Evolutionary conservation across 2,113 vertebrate genomes (phyloP), one percentile per base, ranked within the genome.

Genomic region (Phocoena phocoena): DNA sequence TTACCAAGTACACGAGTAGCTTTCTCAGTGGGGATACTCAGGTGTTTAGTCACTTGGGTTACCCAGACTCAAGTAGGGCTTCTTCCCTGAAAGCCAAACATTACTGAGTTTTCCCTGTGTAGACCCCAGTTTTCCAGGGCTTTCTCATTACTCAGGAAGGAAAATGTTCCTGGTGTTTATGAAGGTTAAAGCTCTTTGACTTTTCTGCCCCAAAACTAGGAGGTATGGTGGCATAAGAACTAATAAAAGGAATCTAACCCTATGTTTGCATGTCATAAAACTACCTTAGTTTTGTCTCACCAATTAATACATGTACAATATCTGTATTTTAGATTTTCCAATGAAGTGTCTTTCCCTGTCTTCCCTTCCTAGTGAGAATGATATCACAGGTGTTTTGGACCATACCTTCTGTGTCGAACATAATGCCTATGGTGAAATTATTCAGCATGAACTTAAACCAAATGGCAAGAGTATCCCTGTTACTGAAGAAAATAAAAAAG

Each of bases 331-430:
- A 76, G 44, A 44, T 65, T 94, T 96, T 68, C 90, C 47, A 92
- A 55, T 97, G 71, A 70, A 62, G 50, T 89, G 31, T 96, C 92
- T 97, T 89, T 47, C 81, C 63, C 90, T 85, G 85, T 70, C 36
- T 97, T 91, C 65, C 31, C 58, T 98, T 31, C 36, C 73, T 98
- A 99, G 99, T 97, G 99, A 99, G 98, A 99, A 99, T 36, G 99
- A 99, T 98, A 99, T 99, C 98, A 99, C 99, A 5, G 99, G 99
- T 92, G 99, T 99, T 97, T 99, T 99, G 98, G 99, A 99, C 98
- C 99, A 99, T 98, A 99, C 99, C 0, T 99, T 99, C 97, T 99
- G 99, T 67, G 99, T 99, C 2, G 99, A 99, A 67, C 99, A 99
- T 99, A 99, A 99, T 0, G 99, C 99, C 1, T 99, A 99, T 0